A percentile compares a stretch with the other conserved stretches of the same genome.
These are phyloP conservation scores for Mareca penelope DNA, from an alignment of 2,797 vertebrate genomes.

Conservation along the genomic window DNA sequence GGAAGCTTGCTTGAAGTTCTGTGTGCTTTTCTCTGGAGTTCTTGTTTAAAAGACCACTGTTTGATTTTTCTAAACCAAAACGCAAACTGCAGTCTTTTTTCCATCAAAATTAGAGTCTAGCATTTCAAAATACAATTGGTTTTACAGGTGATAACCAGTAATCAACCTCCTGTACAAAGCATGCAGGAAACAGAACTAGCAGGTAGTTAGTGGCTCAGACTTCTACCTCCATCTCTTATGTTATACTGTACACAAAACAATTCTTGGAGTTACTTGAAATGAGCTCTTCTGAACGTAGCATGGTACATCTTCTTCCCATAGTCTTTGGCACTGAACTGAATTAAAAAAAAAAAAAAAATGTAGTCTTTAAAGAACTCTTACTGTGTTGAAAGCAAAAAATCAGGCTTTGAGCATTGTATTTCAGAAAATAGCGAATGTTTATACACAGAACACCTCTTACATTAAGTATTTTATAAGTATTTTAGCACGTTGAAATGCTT, in stretches of 20 bases:
- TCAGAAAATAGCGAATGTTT: not conserved
- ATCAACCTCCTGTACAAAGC: not conserved
- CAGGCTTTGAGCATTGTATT: not conserved
- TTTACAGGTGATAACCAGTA: not conserved
- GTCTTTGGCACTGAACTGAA: not conserved
- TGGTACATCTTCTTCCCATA: not conserved
- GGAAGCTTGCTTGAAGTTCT: not conserved
- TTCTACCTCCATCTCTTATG: not conserved
- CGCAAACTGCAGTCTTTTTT: not conserved
- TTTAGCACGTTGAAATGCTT: not conserved
- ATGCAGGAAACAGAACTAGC: not conserved
- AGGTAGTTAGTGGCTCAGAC: not conserved
- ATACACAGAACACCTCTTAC: not conserved
- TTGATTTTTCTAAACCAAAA: not conserved
- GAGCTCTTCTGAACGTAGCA: not conserved
- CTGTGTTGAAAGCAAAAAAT: not conserved
- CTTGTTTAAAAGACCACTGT: not conserved
- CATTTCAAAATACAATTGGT: not conserved
- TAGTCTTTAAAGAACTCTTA: not conserved
- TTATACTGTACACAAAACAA: not conserved
- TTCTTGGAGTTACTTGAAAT: not conserved
- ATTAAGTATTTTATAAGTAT: not conserved
- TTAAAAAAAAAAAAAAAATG: not conserved
- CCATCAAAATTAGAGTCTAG: not conserved
- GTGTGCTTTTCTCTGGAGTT: not conserved